A percentile compares a stretch with the other conserved stretches of the same genome.
These are phyloP conservation scores for Lampropteryx suffumata DNA, from an alignment of 2,888 invertebrate species.

Conservation along the genomic window DNA sequence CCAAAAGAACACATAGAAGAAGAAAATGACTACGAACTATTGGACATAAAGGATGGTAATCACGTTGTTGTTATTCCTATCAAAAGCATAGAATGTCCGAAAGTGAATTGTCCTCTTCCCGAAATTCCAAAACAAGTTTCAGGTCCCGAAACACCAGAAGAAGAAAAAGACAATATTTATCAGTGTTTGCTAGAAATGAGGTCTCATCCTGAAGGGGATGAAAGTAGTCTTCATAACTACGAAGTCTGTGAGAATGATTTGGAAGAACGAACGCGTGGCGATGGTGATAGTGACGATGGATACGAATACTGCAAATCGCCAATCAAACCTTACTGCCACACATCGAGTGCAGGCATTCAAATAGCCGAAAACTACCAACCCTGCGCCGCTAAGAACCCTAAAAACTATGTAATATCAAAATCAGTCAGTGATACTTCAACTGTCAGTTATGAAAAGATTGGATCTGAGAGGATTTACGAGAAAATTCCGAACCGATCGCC, in stretches of 20 bases:
- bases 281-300: conserved; percentile 76
- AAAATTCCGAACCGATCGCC: conserved; percentile 64
- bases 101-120: conserved; percentile 76
- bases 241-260: conserved; percentile 73
- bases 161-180: conserved; percentile 67
- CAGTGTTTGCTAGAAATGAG: conserved; percentile 75
- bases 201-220: conserved; percentile 76
- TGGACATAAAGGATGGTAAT: conserved; percentile 64
- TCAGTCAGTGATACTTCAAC: conserved; percentile 75
- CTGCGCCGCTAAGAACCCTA: conserved; percentile 49
- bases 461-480: conserved; percentile 75
- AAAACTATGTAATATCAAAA: conserved; percentile 70
- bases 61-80: conserved; percentile 65
- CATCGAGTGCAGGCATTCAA: conserved; percentile 73
- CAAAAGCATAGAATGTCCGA: conserved; percentile 61
- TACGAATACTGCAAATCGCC: conserved; percentile 79
- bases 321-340: conserved; percentile 69
- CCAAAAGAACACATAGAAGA: conserved; percentile 48
- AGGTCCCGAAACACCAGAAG: conserved; percentile 35
- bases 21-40: conserved; percentile 75
- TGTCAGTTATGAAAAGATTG: conserved; percentile 75
- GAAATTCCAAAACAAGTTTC: conserved; percentile 67
- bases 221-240: conserved; percentile 78
- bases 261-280: conserved; percentile 72
- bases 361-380: conserved; percentile 81